phyloP scores from a whole-genome alignment of 2,113 vertebrate genomes.

The Lathamus discolor region DNA sequence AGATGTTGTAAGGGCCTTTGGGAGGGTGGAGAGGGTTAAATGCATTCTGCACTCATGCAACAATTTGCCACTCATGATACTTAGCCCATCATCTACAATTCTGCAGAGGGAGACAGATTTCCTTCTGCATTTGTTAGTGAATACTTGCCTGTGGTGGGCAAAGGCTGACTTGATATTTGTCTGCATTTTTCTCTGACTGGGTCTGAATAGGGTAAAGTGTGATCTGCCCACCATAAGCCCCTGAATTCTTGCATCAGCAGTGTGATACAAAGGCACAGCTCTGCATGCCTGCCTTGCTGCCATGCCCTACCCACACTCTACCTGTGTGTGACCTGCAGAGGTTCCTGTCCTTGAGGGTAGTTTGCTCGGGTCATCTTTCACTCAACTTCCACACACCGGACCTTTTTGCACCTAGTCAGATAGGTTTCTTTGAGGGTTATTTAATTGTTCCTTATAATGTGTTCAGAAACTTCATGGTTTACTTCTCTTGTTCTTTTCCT shows the following conservation, averaged over 20 bases:
- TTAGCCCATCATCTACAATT: neutral
- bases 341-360: neutral
- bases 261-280: neutral
- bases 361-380: neutral
- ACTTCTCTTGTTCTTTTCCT: neutral
- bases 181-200: neutral
- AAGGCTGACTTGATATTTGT: neutral
- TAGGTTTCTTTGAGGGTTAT: neutral
- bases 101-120: neutral
- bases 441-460: neutral
- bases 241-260: neutral
- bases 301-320: fast-evolving
- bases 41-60: neutral
- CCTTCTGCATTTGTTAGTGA: neutral
- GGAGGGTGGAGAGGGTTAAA: neutral
- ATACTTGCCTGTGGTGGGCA: neutral
- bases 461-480: neutral
- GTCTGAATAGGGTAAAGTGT: neutral
- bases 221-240: neutral
- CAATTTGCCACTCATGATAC: neutral
- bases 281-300: neutral
- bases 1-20: neutral
- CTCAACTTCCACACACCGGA: neutral
- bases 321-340: neutral
- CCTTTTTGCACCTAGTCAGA: neutral